Evolutionary conservation across 2,797 vertebrate genomes (phyloP).

Genomic region (Picus viridis): DNA sequence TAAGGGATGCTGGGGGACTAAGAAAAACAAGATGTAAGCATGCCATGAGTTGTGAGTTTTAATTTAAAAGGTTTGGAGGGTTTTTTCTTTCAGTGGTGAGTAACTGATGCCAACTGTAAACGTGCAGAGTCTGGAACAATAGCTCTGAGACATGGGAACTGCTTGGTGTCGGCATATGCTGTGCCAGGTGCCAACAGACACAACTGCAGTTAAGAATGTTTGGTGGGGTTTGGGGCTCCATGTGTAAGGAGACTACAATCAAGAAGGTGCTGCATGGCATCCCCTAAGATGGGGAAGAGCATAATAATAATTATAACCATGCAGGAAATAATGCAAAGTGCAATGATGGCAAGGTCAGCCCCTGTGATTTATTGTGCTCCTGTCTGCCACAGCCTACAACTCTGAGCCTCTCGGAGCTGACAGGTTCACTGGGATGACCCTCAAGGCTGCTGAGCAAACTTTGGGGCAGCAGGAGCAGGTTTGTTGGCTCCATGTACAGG

Average conservation of each 20-base stretch:
- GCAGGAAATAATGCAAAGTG: background rate
- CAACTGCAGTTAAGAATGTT: background rate
- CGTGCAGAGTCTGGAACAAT: slow-evolving; percentile 13
- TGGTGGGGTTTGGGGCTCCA: background rate
- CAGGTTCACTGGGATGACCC: background rate
- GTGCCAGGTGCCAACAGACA: slow-evolving; percentile 30
- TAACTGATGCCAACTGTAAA: background rate
- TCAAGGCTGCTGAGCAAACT: background rate
- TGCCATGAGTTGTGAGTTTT: background rate
- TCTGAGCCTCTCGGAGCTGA: background rate
- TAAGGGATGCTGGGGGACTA: background rate
- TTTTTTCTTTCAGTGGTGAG: background rate
- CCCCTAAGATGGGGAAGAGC: rapidly evolving
- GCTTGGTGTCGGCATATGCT: background rate
- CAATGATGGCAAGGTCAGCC: background rate
- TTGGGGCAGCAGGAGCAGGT: background rate
- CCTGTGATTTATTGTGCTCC: background rate
- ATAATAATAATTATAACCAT: background rate
- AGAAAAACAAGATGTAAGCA: background rate
- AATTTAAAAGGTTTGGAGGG: background rate
- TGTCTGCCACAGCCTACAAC: background rate
- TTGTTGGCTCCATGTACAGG: background rate
- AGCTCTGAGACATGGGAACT: slow-evolving; percentile 19
- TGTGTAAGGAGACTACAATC: background rate
- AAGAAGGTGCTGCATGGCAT: background rate